These are phyloP conservation scores for Hydrolagus colliei DNA, from an alignment of 2,797 vertebrate genomes.

Conservation along the genomic window DNA sequence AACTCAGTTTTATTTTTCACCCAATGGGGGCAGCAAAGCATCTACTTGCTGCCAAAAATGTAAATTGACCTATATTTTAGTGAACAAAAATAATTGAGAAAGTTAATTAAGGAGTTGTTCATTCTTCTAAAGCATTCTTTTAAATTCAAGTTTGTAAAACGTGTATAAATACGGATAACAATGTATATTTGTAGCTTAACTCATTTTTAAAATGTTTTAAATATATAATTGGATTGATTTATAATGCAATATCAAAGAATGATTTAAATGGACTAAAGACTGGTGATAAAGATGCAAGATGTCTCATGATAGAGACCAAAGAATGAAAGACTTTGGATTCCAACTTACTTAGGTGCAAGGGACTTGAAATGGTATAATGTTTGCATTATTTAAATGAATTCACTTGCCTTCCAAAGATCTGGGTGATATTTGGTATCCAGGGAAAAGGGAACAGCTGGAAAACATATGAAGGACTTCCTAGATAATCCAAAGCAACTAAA, in stretches of 20 bases:
- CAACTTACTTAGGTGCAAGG: neutral
- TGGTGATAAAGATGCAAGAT: neutral
- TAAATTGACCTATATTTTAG: neutral
- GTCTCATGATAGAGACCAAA: neutral
- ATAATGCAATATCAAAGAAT: neutral
- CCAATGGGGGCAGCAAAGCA: slow-evolving; percentile 31
- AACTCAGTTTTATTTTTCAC: slow-evolving; percentile 23
- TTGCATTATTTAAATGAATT: neutral
- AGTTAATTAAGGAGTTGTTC: neutral
- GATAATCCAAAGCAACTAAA: neutral
- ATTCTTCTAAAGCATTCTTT: neutral
- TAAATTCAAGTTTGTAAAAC: neutral
- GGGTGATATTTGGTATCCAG: neutral
- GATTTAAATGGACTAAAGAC: neutral
- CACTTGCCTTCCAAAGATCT: neutral
- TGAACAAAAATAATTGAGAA: slow-evolving; percentile 1
- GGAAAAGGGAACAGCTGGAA: neutral
- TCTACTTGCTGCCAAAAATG: slow-evolving; percentile 9
- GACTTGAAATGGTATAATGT: neutral
- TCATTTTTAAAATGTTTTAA: neutral
- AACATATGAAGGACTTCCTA: neutral
- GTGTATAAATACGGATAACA: neutral
- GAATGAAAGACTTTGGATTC: neutral
- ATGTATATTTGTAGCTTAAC: neutral
- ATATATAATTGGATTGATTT: neutral